A percentile compares a stretch with the other conserved stretches of the same genome.
phyloP scores from a whole-genome alignment of 2,797 vertebrate species.

The Malurus splendens region DNA sequence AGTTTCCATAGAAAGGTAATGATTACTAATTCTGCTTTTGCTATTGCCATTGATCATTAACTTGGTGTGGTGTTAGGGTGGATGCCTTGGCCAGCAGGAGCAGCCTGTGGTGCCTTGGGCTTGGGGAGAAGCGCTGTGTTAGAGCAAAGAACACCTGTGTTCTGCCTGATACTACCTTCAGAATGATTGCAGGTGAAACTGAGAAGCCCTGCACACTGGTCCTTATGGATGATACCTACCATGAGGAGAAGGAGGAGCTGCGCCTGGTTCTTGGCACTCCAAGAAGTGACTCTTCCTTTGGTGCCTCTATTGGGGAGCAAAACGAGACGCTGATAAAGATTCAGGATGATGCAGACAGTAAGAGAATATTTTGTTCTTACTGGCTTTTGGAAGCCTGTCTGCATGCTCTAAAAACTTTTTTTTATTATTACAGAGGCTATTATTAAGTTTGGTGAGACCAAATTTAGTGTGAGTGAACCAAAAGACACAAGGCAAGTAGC shows the following conservation, averaged over 20 bases:
- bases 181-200: slow-evolving; percentile 77
- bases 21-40: not conserved
- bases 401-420: not conserved
- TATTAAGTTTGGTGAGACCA: slow-evolving; percentile 87
- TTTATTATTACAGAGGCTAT: slow-evolving; percentile 77
- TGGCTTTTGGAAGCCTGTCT: not conserved
- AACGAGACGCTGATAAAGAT: slow-evolving; percentile 88
- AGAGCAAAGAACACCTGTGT: not conserved
- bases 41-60: not conserved
- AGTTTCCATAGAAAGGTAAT: not conserved
- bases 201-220: slow-evolving; percentile 83
- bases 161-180: slow-evolving; percentile 6
- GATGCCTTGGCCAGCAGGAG: not conserved
- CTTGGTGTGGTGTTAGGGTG: not conserved
- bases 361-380: slow-evolving; percentile 46
- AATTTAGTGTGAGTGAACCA: slow-evolving; percentile 88
- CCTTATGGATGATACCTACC: slow-evolving; percentile 81
- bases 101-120: not conserved
- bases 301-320: slow-evolving; percentile 83
- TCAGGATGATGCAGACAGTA: slow-evolving; percentile 87
- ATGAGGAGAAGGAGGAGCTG: slow-evolving; percentile 88
- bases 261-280: slow-evolving; percentile 86
- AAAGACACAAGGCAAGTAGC: slow-evolving; percentile 77
- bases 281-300: slow-evolving; percentile 82
- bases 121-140: not conserved